Conservation (phyloP, 2,797 vertebrate species). For the Xenopus petersii region DNA sequence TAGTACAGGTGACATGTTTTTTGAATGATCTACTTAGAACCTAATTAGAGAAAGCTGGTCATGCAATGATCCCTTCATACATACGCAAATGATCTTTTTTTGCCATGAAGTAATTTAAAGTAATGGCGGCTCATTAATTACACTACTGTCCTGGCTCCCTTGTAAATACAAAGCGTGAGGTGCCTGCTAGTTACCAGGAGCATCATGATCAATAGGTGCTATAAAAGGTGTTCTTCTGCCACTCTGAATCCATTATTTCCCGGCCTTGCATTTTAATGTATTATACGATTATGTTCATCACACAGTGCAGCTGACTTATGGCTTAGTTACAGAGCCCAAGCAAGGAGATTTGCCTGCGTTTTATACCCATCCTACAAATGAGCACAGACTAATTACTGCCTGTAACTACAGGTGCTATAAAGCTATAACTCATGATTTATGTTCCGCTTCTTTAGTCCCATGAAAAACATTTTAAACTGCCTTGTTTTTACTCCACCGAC, state of each 20-base stretch:
- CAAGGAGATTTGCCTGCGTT: slow-evolving; percentile 41
- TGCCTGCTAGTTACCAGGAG: neutral
- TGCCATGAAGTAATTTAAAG: slow-evolving; percentile 24
- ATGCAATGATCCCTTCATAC: neutral
- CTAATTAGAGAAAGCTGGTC: neutral
- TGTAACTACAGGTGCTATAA: slow-evolving; percentile 36
- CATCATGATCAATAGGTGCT: slow-evolving; percentile 1
- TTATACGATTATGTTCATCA: too few species aligned
- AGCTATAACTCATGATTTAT: slow-evolving; percentile 35
- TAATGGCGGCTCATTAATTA: slow-evolving; percentile 24
- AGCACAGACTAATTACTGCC: slow-evolving; percentile 40
- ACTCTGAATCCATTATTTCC: neutral
- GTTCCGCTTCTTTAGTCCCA: slow-evolving; percentile 13
- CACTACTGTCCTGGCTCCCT: slow-evolving; percentile 7
- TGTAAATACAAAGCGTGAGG: slow-evolving; percentile 5
- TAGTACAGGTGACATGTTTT: too few species aligned
- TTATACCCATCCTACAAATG: neutral
- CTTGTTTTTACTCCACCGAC: too few species aligned
- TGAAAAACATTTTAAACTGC: neutral
- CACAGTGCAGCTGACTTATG: slow-evolving; percentile 23
- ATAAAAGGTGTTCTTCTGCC: neutral
- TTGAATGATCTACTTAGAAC: too few species aligned
- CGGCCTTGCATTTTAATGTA: neutral
- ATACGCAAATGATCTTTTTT: slow-evolving; percentile 36
- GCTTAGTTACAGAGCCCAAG: slow-evolving; percentile 26